A percentile compares a stretch with the other conserved stretches of the same genome.
phyloP scores from a whole-genome alignment of 2,113 vertebrate genomes.

The Lates calcarifer region DNA sequence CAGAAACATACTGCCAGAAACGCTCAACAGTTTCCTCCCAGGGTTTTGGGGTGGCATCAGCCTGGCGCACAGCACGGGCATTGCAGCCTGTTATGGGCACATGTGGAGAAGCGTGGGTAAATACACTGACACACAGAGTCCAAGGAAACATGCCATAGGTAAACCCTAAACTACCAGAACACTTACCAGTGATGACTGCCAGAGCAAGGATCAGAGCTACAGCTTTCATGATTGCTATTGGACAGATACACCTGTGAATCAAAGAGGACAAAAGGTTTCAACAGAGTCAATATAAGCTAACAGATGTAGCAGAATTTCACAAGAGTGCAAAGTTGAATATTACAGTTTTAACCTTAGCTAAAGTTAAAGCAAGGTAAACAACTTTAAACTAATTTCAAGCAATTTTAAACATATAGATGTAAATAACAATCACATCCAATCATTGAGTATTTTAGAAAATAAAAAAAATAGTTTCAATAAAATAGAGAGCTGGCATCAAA shows the following conservation, averaged over 20 bases:
- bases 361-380: background rate
- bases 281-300: background rate
- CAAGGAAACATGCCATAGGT: background rate
- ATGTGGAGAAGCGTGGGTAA: background rate
- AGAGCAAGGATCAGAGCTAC: slow-evolving; percentile 81
- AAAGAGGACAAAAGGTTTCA: background rate
- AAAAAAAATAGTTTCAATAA: background rate
- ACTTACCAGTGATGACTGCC: slow-evolving; percentile 82
- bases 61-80: slow-evolving; percentile 73
- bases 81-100: slow-evolving; percentile 79
- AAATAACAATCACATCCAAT: background rate
- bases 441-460: background rate
- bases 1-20: slow-evolving; percentile 82
- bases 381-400: background rate
- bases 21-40: slow-evolving; percentile 83
- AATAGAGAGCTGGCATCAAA: background rate
- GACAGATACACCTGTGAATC: slow-evolving; percentile 69
- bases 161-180: background rate
- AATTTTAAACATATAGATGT: background rate
- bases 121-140: background rate
- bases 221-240: slow-evolving; percentile 84
- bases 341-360: background rate
- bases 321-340: background rate
- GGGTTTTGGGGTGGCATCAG: slow-evolving; percentile 52
- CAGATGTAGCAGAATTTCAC: background rate